Conservation (phyloP, 2,797 vertebrate genomes). For the Gambusia yucatana region DNA sequence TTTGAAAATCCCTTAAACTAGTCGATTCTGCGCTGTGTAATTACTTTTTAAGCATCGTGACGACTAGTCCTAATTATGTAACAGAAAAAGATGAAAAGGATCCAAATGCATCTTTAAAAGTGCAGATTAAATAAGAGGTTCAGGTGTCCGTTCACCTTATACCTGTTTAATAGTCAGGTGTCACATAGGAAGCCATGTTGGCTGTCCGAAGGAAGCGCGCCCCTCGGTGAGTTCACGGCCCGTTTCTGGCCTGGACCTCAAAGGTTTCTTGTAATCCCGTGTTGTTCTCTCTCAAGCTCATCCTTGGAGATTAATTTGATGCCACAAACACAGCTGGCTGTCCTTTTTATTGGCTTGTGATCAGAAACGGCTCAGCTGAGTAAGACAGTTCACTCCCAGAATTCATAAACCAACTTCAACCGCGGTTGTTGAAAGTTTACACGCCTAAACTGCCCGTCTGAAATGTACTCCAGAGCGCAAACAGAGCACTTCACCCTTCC, state of each 20-base stretch:
- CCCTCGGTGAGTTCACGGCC: conserved; percentile 43
- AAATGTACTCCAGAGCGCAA: background rate
- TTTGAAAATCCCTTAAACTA: no score
- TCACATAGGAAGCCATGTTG: conserved; percentile 38
- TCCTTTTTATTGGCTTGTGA: conserved; percentile 18
- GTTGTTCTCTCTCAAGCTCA: conserved; percentile 28
- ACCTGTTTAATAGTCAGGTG: conserved; percentile 16
- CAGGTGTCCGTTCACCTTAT: no score
- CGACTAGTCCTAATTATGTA: no score
- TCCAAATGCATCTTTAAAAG: background rate
- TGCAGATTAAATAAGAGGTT: background rate
- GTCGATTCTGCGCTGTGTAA: no score
- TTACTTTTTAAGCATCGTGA: no score
- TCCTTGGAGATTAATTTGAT: conserved; percentile 29
- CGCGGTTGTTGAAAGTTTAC: background rate
- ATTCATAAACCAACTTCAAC: background rate
- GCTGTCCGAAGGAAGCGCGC: conserved; percentile 36
- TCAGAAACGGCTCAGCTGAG: conserved; percentile 41
- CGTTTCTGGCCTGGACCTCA: conserved; percentile 44
- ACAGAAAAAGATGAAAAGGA: no score
- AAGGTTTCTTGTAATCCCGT: conserved; percentile 53
- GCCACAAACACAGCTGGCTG: conserved; percentile 45
- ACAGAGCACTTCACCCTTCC: conserved; percentile 3
- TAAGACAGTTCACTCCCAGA: background rate
- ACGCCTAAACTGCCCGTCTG: background rate